Base-by-base conservation (phyloP, 1,140 invertebrate species). In the Lethrus apterus region DNA sequence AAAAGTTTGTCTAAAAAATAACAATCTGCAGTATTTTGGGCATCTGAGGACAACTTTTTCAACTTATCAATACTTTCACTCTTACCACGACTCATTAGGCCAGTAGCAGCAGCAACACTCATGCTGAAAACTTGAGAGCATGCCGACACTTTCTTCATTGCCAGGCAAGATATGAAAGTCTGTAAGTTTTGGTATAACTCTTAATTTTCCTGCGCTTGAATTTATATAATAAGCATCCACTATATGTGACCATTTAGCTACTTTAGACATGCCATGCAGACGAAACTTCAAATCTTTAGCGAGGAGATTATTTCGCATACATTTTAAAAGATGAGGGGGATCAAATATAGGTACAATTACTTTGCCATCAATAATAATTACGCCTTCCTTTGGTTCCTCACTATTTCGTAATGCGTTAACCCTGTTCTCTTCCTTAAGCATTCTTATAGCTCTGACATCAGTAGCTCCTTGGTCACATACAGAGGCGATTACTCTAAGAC, bases 201-300 rank as follows among this genome's bases (percentile, higher is more conserved):
- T 10, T n/a, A 40, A 1, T 14, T 40, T 24, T 10, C 20, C 21
- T n/a, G n/a, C n/a, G 5, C 19, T 10, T 20, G 14, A 13, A 24
- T 40, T 21, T n/a, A 40, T 40, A 11, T 40, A 40, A 23, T 40
- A 40, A 23, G 36, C 36, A 14, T 40, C 19, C 20, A n/a, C 1
- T 26, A 42, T 42, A 33, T 48, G 36, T 29, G 14, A 21, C 54
- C 56, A 57, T 41, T 51, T 51, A n/a, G 52, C 56, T 8, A 29
- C 40, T 23, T 38, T 43, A 2, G 10, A 3, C 18, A 17, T 31
- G 10, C 38, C 33, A 31, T 58, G 21, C 26, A 18, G 29, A 3
- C 10, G 18, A 41, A 32, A 56, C 44, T 41, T 31, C 47, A 44
- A 20, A 33, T 44, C 20, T 26, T 44, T 35, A n/a, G 9, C 26